A percentile compares a stretch with the other conserved stretches of the same genome.
Conservation (phyloP, 2,113 vertebrate genomes). For the Tylochromis polylepis region DNA sequence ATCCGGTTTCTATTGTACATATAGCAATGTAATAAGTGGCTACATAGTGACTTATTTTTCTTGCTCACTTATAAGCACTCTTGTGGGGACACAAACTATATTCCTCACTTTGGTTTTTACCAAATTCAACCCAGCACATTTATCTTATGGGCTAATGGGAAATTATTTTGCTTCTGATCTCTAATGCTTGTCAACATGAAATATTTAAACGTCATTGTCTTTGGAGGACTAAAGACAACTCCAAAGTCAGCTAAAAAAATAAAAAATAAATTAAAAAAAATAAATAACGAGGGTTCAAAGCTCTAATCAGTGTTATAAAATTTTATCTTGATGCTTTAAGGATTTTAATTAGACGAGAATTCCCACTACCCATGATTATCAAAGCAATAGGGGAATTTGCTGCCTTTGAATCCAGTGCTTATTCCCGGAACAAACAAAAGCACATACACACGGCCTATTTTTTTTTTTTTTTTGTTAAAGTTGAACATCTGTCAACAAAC, state of each 20-base stretch:
- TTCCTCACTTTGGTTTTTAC: not conserved
- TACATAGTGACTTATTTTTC: not conserved
- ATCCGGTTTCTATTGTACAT: not conserved
- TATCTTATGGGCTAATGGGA: slow-evolving; percentile 4
- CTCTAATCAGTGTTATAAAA: slow-evolving; percentile 37
- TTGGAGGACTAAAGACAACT: slow-evolving; percentile 27
- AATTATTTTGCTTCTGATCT: slow-evolving; percentile 45
- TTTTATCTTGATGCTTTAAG: slow-evolving; percentile 39
- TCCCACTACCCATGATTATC: slow-evolving; percentile 58
- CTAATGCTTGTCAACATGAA: slow-evolving; percentile 34
- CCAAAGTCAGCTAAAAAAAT: not conserved
- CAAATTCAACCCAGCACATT: slow-evolving; percentile 13
- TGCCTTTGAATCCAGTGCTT: slow-evolving; percentile 40
- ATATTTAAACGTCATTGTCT: slow-evolving; percentile 20
- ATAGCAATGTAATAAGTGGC: not conserved
- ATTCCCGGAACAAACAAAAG: slow-evolving; percentile 24
- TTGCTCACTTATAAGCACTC: not conserved
- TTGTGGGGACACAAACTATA: not conserved
- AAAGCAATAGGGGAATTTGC: slow-evolving; percentile 35
- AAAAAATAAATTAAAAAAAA: not conserved
- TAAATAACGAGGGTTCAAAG: slow-evolving; percentile 26
- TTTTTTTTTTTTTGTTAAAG: not conserved
- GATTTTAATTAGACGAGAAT: slow-evolving; percentile 61
- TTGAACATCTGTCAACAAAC: not conserved
- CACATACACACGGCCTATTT: not conserved